Evolutionary conservation across 2,113 vertebrate species (phyloP), one percentile per base, ranked within the genome.

Genomic region (Calidris pugnax): DNA sequence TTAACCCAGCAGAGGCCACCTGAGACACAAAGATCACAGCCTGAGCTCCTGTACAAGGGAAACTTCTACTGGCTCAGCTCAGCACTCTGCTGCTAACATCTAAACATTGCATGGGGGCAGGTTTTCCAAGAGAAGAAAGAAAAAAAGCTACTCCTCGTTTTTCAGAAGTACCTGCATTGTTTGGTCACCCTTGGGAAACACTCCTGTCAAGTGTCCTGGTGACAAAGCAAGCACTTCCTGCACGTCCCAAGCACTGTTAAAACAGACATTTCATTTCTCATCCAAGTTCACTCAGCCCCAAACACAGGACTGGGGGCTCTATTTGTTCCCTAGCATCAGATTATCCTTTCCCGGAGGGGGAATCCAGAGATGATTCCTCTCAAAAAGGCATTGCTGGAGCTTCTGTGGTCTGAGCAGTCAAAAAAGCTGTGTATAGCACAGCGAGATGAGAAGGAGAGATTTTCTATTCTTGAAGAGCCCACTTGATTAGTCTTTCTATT

Each of bases 241-340:
- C 37, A 45, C 0, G 0, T 63, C 48, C n/a, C 32, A 79, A 57
- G 48, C 53, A 79, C 41, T 5, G 2, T 53, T 79, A 55, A 69
- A 89, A 69, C 33, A 68, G 33, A 35, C 12, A 37, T 11, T 55
- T 67, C 5, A 39, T 41, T 77, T 93, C 72, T 74, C 41, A 84
- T n/a, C 27, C 2, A 4, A 87, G 24, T 37, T 64, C 45, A 66
- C 16, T 20, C 55, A 66, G 39, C 64, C 14, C 5, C 39, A 69
- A 75, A 47, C 21, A 39, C 16, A 41, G 20, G 3, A 27, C 66
- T 0, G 0, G 20, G 28, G 14, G 10, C 7, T 27, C 7, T n/a
- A 37, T 45, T 45, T 39, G 13, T 12, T 74, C 37, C 51, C 51
- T 63, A 45, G 37, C 6, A 71, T 59, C 22, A 80, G 28, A 57